phyloP scores from a whole-genome alignment of 2,113 vertebrate genomes.

The Toxotes jaculatrix region DNA sequence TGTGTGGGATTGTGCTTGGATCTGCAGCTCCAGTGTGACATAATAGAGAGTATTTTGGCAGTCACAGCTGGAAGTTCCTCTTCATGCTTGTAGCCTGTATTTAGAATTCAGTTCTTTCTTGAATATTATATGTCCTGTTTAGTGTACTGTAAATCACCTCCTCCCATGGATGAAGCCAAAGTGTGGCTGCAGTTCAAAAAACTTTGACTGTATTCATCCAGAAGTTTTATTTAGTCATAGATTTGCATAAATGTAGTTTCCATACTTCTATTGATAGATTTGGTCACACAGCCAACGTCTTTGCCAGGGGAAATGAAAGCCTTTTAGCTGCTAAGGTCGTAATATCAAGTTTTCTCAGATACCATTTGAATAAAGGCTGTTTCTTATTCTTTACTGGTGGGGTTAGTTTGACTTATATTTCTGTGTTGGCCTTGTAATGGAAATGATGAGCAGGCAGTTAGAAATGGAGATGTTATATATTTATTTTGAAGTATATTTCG shows the following conservation, averaged over 20 bases:
- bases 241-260: background rate
- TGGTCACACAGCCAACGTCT: background rate
- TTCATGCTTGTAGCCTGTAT: slow-evolving; percentile 8
- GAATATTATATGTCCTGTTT: slow-evolving; percentile 11
- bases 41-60: slow-evolving; percentile 54
- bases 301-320: background rate
- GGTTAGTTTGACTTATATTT: no score
- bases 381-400: no score
- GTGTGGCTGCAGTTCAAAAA: background rate
- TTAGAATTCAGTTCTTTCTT: slow-evolving; percentile 11
- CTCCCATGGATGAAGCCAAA: background rate
- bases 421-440: no score
- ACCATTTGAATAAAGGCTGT: no score
- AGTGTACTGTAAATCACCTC: background rate
- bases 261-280: background rate
- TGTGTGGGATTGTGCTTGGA: slow-evolving; percentile 52
- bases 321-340: background rate
- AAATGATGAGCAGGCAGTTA: no score
- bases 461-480: background rate
- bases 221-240: background rate
- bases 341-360: background rate
- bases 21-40: slow-evolving; percentile 48
- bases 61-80: slow-evolving; percentile 31
- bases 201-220: background rate
- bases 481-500: no score